A percentile compares a stretch with the other conserved stretches of the same genome.
Conservation (phyloP, 2,113 vertebrate genomes). For the Syrrhaptes paradoxus region DNA sequence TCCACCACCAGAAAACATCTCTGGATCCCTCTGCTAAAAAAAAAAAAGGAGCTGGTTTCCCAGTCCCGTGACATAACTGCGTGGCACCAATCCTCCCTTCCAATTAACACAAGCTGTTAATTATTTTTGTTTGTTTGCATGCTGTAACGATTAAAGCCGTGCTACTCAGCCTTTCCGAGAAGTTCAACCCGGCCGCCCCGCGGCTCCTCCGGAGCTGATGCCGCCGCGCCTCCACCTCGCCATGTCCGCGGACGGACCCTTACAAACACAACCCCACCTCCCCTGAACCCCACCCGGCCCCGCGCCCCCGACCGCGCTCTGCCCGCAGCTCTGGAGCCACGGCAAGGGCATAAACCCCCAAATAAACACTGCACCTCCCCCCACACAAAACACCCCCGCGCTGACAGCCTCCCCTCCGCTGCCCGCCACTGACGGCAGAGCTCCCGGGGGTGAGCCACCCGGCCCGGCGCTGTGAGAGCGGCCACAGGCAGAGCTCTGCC, state of each 20-base stretch:
- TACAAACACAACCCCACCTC: neutral
- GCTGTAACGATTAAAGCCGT: neutral
- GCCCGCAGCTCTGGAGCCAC: no score
- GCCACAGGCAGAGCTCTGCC: neutral
- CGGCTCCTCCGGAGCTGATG: neutral
- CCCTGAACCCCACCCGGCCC: neutral
- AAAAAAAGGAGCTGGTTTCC: neutral
- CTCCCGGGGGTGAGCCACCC: neutral
- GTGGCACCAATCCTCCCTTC: neutral
- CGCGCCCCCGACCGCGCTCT: no score
- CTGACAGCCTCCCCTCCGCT: neutral
- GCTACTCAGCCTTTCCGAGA: neutral
- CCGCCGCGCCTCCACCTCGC: neutral
- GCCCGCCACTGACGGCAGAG: neutral
- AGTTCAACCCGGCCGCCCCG: neutral
- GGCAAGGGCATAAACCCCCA: neutral
- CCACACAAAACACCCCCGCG: no score
- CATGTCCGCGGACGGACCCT: neutral
- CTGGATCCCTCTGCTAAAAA: no score
- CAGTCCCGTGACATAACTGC: neutral
- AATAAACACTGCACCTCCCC: neutral
- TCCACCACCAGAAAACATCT: fast-evolving
- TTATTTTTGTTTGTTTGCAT: neutral
- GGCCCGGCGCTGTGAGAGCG: neutral
- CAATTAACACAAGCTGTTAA: neutral